A percentile compares a stretch with the other conserved stretches of the same genome.
These are phyloP conservation scores for Pontoporia blainvillei DNA, from an alignment of 2,113 vertebrate species.

Conservation along the genomic window DNA sequence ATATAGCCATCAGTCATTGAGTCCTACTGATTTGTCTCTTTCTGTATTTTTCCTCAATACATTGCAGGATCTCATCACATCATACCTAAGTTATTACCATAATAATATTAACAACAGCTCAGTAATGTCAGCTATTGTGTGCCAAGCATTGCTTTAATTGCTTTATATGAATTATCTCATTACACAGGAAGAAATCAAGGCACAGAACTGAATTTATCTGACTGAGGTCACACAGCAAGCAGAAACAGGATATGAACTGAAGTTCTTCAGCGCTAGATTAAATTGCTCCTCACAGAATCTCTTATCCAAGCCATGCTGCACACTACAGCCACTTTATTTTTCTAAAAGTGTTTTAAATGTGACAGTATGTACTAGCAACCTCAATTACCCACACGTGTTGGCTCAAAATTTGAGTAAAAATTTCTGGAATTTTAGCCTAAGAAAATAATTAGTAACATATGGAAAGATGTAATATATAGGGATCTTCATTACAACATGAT, in stretches of 20 bases:
- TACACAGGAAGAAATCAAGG: background rate
- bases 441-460: background rate
- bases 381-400: background rate
- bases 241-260: background rate
- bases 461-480: background rate
- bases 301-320: background rate
- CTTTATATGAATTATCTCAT: background rate
- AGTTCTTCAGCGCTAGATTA: background rate
- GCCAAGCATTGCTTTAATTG: background rate
- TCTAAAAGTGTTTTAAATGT: conserved; percentile 29
- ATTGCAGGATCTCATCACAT: background rate
- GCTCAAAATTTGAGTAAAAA: background rate
- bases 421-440: conserved; percentile 10
- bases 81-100: background rate
- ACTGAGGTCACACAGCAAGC: background rate
- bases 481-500: background rate
- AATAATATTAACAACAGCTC: background rate
- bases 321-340: background rate
- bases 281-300: background rate
- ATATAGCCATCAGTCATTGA: background rate
- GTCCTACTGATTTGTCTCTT: background rate
- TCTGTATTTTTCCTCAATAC: background rate
- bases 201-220: background rate
- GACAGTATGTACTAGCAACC: background rate
- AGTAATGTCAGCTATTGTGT: background rate